phyloP scores from a whole-genome alignment of 2,797 vertebrate species.

The Pachyuromys duprasi region DNA sequence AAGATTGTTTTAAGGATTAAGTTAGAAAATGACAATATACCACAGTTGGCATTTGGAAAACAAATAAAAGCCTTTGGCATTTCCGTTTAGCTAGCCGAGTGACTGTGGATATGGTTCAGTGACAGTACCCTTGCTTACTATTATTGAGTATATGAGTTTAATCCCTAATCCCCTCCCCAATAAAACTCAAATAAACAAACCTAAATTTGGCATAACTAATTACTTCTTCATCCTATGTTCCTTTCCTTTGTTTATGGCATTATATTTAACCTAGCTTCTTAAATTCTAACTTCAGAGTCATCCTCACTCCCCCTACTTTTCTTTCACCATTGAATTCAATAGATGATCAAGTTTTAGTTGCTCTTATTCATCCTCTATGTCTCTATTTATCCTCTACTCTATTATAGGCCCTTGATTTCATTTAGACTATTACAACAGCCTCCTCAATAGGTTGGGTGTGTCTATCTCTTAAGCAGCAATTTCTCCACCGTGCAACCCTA shows the following conservation, averaged over 20 bases:
- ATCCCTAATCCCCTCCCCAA: not conserved
- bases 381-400: not conserved
- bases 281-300: conserved; percentile 37
- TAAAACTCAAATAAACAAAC: not conserved
- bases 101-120: not conserved
- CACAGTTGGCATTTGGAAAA: not conserved
- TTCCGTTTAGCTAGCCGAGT: conserved; percentile 19
- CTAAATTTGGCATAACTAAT: not conserved
- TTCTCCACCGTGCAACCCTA: not conserved
- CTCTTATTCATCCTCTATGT: not conserved
- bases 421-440: not conserved
- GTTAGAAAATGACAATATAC: not conserved
- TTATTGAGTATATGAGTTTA: not conserved
- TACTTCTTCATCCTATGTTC: not conserved
- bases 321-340: not conserved
- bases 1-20: not conserved
- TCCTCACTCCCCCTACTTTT: not conserved
- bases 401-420: not conserved
- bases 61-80: not conserved
- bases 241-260: not conserved
- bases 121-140: not conserved
- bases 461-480: not conserved
- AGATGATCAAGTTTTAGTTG: not conserved
- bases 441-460: not conserved
- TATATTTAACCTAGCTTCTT: not conserved